A percentile compares a stretch with the other conserved stretches of the same genome.
These are phyloP conservation scores for Melipona bicolor DNA, from an alignment of 2,888 invertebrate species.

Conservation along the genomic window DNA sequence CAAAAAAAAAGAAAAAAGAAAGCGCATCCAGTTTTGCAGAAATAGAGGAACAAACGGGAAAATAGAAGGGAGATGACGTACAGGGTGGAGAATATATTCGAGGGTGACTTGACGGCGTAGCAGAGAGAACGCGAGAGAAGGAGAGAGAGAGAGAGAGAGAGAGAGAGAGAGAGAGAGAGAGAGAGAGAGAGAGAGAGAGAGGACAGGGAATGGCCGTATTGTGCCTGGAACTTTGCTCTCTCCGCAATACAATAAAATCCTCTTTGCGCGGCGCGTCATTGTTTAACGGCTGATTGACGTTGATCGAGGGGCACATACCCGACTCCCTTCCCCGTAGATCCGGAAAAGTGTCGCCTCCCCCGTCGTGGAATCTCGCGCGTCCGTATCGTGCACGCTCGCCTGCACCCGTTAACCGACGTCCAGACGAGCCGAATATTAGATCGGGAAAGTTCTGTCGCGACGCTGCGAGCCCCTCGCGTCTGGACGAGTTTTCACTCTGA, in stretches of 20 bases:
- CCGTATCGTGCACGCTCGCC: slow-evolving; percentile 44
- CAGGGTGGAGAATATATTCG: slow-evolving; percentile 33
- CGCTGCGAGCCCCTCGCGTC: no score
- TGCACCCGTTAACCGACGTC: slow-evolving; percentile 33
- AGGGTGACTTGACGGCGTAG: slow-evolving; percentile 53
- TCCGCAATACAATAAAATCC: slow-evolving; percentile 74
- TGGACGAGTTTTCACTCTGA: not conserved
- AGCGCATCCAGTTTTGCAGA: slow-evolving; percentile 55
- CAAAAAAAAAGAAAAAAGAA: slow-evolving; percentile 50
- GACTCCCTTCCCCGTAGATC: slow-evolving; percentile 50
- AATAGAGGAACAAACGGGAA: not conserved
- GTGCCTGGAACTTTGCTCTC: slow-evolving; percentile 71
- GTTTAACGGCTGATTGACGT: slow-evolving; percentile 83
- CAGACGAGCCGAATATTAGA: slow-evolving; percentile 16
- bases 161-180: not conserved
- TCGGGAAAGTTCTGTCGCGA: slow-evolving; percentile 18
- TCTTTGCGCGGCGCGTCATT: slow-evolving; percentile 77
- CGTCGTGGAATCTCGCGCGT: slow-evolving; percentile 54
- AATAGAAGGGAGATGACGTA: slow-evolving; percentile 26
- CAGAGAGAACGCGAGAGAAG: not conserved
- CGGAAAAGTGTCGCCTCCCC: slow-evolving; percentile 63
- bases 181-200: not conserved
- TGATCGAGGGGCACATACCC: slow-evolving; percentile 77
- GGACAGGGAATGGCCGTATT: slow-evolving; percentile 52
- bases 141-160: not conserved